phyloP scores from a whole-genome alignment of 1,140 invertebrate species.

The Scaptomyza pallida region DNA sequence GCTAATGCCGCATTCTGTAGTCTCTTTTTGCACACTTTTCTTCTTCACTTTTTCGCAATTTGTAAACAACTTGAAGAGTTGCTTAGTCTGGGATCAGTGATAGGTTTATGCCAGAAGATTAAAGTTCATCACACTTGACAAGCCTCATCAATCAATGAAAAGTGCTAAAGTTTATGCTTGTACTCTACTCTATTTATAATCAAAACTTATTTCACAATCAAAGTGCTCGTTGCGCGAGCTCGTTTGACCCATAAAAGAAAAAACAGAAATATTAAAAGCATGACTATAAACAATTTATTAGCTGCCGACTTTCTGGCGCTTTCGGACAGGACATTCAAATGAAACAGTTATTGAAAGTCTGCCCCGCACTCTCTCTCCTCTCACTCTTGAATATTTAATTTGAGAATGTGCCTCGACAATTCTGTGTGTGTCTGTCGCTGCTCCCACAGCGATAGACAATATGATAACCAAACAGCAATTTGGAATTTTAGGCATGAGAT shows the following conservation, averaged over 20 bases:
- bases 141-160: constrained; percentile 33
- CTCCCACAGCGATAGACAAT: not conserved
- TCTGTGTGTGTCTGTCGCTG: not conserved
- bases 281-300: constrained; percentile 45
- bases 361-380: no score
- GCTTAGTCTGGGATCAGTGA: not conserved
- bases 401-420: not conserved
- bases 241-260: constrained; percentile 9
- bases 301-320: constrained; percentile 45
- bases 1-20: constrained; percentile 2
- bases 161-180: constrained; percentile 1
- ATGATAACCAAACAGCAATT: not conserved
- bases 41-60: constrained; percentile 4
- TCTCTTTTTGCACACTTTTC: constrained; percentile 15
- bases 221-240: no score
- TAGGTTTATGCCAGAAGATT: not conserved
- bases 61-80: constrained; percentile 4
- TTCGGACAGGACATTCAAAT: constrained; percentile 19
- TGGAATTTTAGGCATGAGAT: not conserved
- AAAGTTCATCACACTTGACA: not conserved
- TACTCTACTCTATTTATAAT: not conserved
- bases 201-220: not conserved
- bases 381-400: constrained; percentile 15
- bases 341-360: not conserved
- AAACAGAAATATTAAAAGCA: constrained; percentile 37